Evolutionary conservation across 2,797 vertebrate genomes (phyloP).

Genomic region (Scleropages formosus): DNA sequence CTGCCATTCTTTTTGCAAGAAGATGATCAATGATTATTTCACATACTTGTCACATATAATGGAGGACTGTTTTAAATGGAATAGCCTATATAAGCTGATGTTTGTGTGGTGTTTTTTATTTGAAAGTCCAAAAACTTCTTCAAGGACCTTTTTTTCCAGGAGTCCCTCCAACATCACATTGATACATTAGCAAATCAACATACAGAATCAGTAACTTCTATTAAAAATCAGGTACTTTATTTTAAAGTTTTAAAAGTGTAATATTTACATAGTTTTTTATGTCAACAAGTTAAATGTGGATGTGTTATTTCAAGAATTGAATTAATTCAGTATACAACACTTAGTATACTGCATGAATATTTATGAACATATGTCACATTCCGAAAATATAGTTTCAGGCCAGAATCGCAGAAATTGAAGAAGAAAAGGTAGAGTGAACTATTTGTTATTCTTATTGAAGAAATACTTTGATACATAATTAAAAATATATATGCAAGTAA

Average conservation of each 20-base stretch:
- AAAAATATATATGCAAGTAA: neutral
- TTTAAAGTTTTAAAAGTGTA: neutral
- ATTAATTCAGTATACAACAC: neutral
- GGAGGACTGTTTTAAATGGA: too few relatives aligned
- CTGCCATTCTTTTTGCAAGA: too few relatives aligned
- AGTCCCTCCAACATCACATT: slow-evolving; percentile 75
- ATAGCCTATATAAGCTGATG: neutral
- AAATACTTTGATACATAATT: neutral
- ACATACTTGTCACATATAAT: too few relatives aligned
- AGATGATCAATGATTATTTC: too few relatives aligned
- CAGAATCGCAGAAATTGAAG: slow-evolving; percentile 77
- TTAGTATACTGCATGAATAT: neutral
- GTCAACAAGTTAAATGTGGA: slow-evolving; percentile 11
- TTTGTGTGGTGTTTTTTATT: neutral
- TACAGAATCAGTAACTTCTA: slow-evolving; percentile 67
- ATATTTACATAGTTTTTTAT: neutral
- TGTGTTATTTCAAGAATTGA: neutral
- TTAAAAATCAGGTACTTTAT: slow-evolving; percentile 82
- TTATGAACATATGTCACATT: slow-evolving; percentile 3
- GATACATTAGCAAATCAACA: slow-evolving; percentile 72
- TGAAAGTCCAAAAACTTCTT: too few relatives aligned
- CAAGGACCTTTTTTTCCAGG: slow-evolving; percentile 60
- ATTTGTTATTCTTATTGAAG: neutral
- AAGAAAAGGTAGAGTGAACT: slow-evolving; percentile 80
- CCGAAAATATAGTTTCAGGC: slow-evolving; percentile 72